These are phyloP conservation scores for Hydrozoanthus tunicans DNA, from an alignment of 64 coral and sea anemone genomes.

Conservation along the genomic window DNA sequence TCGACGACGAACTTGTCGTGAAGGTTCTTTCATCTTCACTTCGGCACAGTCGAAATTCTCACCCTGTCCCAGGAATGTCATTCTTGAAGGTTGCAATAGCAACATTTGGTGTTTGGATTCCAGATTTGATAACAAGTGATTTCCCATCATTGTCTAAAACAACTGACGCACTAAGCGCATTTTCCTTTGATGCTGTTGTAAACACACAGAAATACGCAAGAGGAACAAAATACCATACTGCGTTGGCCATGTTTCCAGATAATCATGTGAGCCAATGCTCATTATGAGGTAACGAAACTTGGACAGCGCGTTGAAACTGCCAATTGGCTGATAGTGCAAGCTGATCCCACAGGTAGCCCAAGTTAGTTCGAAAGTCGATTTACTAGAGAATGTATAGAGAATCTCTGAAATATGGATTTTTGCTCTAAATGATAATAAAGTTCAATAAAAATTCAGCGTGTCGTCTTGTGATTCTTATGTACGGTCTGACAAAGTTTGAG, in stretches of 20 bases:
- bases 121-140: conserved; percentile 53
- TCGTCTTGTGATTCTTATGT: too few species aligned
- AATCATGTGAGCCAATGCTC: too few species aligned
- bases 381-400: too few species aligned
- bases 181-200: conserved; percentile 12
- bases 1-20: background rate
- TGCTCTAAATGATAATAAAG: too few species aligned
- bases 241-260: background rate
- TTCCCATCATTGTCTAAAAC: conserved; percentile 56
- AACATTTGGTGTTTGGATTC: conserved; percentile 57
- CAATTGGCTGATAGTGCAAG: too few species aligned
- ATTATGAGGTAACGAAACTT: too few species aligned
- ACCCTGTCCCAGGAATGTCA: conserved; percentile 52
- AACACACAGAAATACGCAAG: background rate
- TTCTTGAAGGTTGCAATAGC: conserved; percentile 29
- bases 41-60: background rate
- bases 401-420: too few species aligned
- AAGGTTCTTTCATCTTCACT: background rate
- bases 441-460: too few species aligned
- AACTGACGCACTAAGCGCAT: conserved; percentile 48
- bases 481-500: too few species aligned
- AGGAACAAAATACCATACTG: background rate
- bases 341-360: too few species aligned
- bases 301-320: too few species aligned
- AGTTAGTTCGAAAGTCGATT: too few species aligned